phyloP scores from a whole-genome alignment of 2,888 invertebrate genomes.

The Oscheius onirici region DNA sequence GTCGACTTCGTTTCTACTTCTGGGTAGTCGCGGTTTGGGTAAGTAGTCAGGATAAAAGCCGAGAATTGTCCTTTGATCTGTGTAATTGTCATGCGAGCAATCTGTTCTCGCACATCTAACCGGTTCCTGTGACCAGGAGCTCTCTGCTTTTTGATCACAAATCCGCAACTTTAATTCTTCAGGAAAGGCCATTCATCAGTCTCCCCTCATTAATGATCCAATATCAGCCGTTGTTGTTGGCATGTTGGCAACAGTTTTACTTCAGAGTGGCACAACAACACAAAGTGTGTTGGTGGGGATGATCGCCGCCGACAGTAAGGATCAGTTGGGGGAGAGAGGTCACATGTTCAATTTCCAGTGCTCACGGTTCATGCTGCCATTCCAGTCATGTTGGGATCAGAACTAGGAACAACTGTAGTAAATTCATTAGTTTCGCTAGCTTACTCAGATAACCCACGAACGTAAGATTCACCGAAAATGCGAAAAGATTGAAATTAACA shows the following conservation, averaged over 20 bases:
- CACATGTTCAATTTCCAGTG: slow-evolving; percentile 54
- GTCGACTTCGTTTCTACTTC: slow-evolving; percentile 61
- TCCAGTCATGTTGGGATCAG: slow-evolving; percentile 77
- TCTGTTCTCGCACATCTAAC: slow-evolving; percentile 14
- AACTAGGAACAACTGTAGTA: slow-evolving; percentile 76
- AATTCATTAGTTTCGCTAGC: slow-evolving; percentile 75
- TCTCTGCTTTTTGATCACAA: not conserved
- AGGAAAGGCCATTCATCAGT: slow-evolving; percentile 64
- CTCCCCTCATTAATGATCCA: slow-evolving; percentile 62
- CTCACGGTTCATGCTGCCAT: slow-evolving; percentile 74
- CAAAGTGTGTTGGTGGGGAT: slow-evolving; percentile 64
- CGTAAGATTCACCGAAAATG: slow-evolving; percentile 26
- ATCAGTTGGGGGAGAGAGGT: not conserved
- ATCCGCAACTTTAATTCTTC: slow-evolving; percentile 32
- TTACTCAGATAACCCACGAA: slow-evolving; percentile 71
- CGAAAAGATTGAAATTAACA: not conserved
- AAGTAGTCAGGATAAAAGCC: slow-evolving; percentile 8
- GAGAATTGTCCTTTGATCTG: not conserved
- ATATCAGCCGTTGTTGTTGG: slow-evolving; percentile 66
- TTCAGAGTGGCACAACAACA: slow-evolving; percentile 63
- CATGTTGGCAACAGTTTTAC: slow-evolving; percentile 63
- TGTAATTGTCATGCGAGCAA: slow-evolving; percentile 9
- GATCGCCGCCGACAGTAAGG: slow-evolving; percentile 75
- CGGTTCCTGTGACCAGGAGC: not conserved
- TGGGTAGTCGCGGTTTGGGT: slow-evolving; percentile 66